Evolutionary conservation across 2,797 vertebrate species (phyloP), one percentile per base, ranked within the genome.

Genomic region (Acipenser ruthenus): DNA sequence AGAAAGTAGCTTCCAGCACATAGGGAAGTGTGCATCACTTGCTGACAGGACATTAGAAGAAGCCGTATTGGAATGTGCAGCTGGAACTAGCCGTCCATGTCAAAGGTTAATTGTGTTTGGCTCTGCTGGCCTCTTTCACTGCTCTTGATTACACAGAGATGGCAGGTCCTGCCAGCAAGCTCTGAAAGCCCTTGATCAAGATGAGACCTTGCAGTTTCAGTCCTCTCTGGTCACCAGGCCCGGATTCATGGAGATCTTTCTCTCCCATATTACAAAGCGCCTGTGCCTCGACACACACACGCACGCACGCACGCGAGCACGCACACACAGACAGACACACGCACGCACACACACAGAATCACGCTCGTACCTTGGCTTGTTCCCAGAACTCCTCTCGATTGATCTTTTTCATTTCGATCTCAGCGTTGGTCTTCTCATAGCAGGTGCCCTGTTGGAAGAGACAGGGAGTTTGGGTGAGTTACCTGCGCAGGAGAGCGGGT

Each of bases 361-460:
- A 5, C 12, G 64, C 56, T 1, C 76, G 60, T 77, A 97, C 96
- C 95, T 97, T 97, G 80, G 96, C 95, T 78, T 95, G 91, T 68
- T 96, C 94, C 96, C 96, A 98, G 72, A 99, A 99, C 74, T 97
- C 93, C 86, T 97, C 95, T 63, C 95, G 89, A 78, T 99, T 97
- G 82, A 98, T 92, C 65, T 94, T 92, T 80, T 95, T 97, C 93
- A 99, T 98, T 81, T 99, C 96, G 75, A 94, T 91, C 59, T 96
- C 94, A 6, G 96, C 95, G 0, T 99, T 93, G 0, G 95, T 98
- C 83, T 98, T 99, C 87, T 96, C 83, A 73, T 98, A 97, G 69
- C 91, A 92, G 11, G 96, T 95, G 60, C 95, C 95, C 95, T 98
- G 89, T 15, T 49, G 59, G 53, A 9, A 12, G 60, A 67, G 65